Conservation (phyloP, 1,140 invertebrate species). For the Diachasmimorpha longicaudata region DNA sequence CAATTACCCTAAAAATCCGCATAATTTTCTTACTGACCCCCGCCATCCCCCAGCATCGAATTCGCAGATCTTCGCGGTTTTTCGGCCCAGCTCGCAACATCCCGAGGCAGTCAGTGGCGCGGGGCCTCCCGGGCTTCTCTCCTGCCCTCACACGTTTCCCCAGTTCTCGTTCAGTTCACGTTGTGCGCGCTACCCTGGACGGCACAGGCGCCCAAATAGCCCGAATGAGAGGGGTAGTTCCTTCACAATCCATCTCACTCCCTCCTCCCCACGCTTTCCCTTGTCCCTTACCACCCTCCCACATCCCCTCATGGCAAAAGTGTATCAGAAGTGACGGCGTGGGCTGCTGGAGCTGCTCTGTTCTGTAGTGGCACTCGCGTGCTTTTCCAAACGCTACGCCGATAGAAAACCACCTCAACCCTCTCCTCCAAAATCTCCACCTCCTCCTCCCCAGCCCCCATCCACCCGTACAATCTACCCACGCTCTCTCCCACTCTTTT, state of each 20-base stretch:
- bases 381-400: conserved; percentile 8
- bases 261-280: neutral
- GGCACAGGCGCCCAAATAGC: conserved; percentile 35
- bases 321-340: conserved; percentile 3
- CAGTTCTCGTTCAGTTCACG: conserved; percentile 36
- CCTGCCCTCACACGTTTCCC: neutral
- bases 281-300: neutral
- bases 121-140: conserved; percentile 39
- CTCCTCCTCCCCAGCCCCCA: conserved; percentile 1
- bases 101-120: conserved; percentile 10
- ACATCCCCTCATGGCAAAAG: neutral
- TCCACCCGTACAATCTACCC: conserved; percentile 11
- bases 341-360: neutral
- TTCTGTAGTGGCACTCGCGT: conserved; percentile 18
- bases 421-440: conserved; percentile 17
- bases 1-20: no score
- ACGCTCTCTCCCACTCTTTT: conserved; percentile 3
- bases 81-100: conserved; percentile 43
- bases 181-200: conserved; percentile 41
- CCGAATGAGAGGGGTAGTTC: neutral
- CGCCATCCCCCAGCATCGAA: conserved; percentile 46
- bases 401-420: neutral
- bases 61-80: conserved; percentile 56
- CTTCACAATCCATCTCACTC: neutral
- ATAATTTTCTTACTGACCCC: neutral